phyloP scores from a whole-genome alignment of 2,113 vertebrate genomes.

The Lichenostomus cassidix region DNA sequence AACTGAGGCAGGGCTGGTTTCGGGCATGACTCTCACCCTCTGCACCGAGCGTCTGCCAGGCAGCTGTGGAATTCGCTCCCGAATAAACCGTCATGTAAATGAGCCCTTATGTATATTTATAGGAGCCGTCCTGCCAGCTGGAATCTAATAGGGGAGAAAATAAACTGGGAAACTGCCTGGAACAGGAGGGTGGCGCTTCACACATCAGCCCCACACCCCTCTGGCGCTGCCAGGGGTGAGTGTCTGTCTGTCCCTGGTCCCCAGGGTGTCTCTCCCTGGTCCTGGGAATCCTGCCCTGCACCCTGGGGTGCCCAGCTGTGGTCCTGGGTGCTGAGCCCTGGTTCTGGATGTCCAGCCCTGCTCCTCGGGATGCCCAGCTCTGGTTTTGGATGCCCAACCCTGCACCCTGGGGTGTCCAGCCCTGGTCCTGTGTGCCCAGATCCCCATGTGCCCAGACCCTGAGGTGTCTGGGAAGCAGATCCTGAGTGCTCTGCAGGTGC shows the following conservation, averaged over 20 bases:
- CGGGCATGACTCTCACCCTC: not conserved
- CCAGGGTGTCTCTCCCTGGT: not conserved
- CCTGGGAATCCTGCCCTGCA: not conserved
- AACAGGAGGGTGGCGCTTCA: not conserved
- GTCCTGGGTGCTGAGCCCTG: not conserved
- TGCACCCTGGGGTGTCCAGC: not conserved
- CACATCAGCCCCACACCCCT: not conserved
- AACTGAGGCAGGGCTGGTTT: constrained; percentile 45
- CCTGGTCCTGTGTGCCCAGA: not conserved
- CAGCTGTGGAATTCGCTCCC: constrained; percentile 57
- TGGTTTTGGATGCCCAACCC: not conserved
- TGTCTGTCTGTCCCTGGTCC: not conserved
- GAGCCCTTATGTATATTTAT: constrained; percentile 58
- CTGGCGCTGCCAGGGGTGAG: not conserved
- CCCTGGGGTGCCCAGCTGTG: not conserved
- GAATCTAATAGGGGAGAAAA: constrained; percentile 54
- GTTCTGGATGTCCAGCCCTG: not conserved
- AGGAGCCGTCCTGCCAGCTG: constrained; percentile 53
- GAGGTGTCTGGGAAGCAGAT: not conserved
- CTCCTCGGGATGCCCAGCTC: not conserved
- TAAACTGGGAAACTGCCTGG: constrained; percentile 48
- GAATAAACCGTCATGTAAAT: constrained; percentile 47
- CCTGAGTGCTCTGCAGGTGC: not conserved
- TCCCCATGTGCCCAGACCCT: not conserved
- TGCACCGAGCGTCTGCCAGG: not conserved